Evolutionary conservation across 2,113 vertebrate species (phyloP), one percentile per base, ranked within the genome.

Genomic region (Lycaon pictus): DNA sequence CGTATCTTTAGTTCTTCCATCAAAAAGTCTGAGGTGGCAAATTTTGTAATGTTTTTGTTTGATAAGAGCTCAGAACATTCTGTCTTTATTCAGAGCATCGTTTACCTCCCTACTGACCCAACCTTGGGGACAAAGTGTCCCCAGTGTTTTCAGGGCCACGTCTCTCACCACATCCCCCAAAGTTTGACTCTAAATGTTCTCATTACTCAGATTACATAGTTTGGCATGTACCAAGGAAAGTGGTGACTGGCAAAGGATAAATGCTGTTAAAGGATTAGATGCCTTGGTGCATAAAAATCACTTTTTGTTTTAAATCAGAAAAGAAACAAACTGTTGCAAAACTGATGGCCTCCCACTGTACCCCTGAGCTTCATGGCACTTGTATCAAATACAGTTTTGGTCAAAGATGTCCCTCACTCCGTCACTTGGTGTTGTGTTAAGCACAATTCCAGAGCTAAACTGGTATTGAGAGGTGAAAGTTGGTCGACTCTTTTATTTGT

Each of bases 141-240:
- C 60, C 13, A 23, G 56, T 93, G 88, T 95, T 95, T 92, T 88
- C 80, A 97, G n/a, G 55, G 55, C 43, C 56, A 48, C 55, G 74
- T 89, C 69, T 93, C 74, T 88, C 37, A 86, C 51, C 71, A 63
- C 9, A 20, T 95, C 74, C 62, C 79, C 79, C 71, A 95, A 90
- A 84, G 67, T 80, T 43, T 85, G 77, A 79, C 92, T 90, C 88
- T 96, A 71, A 71, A 93, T 96, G 37, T 94, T 92, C 90, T 88
- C 25, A 65, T 15, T 72, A 58, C 55, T 90, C 37, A 29, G 76
- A 91, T 97, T 97, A 94, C 93, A 90, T 3, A 43, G 71, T 37
- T 72, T 65, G n/a, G 27, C 62, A 53, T 67, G 4, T 72, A 90
- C 71, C 53, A 65, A 67, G 56, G 37, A 93, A 97, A 97, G 88